A percentile compares a stretch with the other conserved stretches of the same genome.
These are phyloP conservation scores for Radopholus similis DNA, from an alignment of 1,140 invertebrate species.

Conservation along the genomic window DNA sequence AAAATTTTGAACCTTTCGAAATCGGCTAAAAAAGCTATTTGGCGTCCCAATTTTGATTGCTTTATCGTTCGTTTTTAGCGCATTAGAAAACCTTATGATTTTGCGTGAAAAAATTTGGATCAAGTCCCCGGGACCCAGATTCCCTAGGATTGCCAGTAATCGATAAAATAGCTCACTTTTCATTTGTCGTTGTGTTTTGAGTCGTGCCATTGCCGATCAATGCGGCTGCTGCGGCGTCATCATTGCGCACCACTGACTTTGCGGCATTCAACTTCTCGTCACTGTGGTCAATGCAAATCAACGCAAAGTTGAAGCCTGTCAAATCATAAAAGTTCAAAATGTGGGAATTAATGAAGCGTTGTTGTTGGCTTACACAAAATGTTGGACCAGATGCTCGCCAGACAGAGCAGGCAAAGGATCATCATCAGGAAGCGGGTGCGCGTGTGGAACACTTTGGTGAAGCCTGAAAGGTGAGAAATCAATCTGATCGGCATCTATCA, in stretches of 20 bases:
- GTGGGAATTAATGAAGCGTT: not conserved
- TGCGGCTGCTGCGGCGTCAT: not conserved
- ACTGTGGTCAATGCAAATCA: constrained; percentile 39
- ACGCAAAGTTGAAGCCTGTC: constrained; percentile 39
- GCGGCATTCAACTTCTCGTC: not conserved
- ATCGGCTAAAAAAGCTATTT: too few species aligned
- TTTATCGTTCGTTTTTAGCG: too few species aligned
- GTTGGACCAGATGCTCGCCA: constrained; percentile 46
- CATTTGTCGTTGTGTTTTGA: too few species aligned
- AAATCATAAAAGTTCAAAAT: not conserved
- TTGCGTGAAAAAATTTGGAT: too few species aligned
- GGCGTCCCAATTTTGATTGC: too few species aligned
- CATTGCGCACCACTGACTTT: not conserved
- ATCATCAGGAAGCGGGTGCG: constrained; percentile 42
- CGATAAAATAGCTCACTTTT: too few species aligned
- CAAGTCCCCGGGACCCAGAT: too few species aligned
- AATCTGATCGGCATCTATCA: not conserved
- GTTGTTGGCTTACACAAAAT: constrained; percentile 30
- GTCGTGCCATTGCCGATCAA: not conserved
- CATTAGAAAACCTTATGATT: too few species aligned
- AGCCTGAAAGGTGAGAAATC: constrained; percentile 27
- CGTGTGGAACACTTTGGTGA: constrained; percentile 38
- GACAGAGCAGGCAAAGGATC: constrained; percentile 35
- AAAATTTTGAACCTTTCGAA: too few species aligned
- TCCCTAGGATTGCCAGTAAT: not conserved